phyloP scores from a whole-genome alignment of 2,888 invertebrate species.

The Apotomis betuletana region DNA sequence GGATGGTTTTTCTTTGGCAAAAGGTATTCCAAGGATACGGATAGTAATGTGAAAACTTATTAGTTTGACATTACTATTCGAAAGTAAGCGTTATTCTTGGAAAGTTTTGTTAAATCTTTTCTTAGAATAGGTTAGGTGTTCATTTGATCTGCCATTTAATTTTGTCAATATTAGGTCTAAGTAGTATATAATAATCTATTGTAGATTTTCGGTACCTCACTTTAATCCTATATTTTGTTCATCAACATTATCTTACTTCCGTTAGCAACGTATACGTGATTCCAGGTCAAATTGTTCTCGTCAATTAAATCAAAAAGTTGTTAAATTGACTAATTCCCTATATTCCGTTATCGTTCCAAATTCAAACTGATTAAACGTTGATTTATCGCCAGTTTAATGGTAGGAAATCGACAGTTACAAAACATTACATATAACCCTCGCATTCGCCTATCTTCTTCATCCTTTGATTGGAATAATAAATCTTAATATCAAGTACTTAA shows the following conservation, averaged over 20 bases:
- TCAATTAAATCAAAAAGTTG: constrained; percentile 30
- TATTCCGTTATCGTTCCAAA: constrained; percentile 31
- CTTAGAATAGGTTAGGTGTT: too few species aligned
- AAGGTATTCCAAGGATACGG: too few species aligned
- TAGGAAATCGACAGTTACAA: constrained; percentile 33
- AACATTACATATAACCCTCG: constrained; percentile 6
- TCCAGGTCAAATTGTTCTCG: constrained; percentile 3
- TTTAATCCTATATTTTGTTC: neutral
- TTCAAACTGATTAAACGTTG: constrained; percentile 33
- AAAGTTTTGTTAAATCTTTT: too few species aligned
- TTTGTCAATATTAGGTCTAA: too few species aligned
- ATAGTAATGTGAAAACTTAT: too few species aligned
- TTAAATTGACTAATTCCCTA: constrained; percentile 27
- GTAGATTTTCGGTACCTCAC: neutral
- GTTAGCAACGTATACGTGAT: neutral
- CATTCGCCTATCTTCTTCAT: neutral
- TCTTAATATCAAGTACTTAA: neutral
- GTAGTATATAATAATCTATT: too few species aligned
- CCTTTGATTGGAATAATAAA: neutral
- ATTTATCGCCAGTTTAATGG: constrained; percentile 32
- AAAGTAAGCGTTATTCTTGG: too few species aligned
- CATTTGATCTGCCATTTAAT: too few species aligned
- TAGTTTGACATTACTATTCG: too few species aligned
- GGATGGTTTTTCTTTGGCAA: too few species aligned
- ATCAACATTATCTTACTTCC: constrained; percentile 2